Base-by-base conservation (phyloP, 2,113 vertebrate genomes). In the Stictonetta naevosa region DNA sequence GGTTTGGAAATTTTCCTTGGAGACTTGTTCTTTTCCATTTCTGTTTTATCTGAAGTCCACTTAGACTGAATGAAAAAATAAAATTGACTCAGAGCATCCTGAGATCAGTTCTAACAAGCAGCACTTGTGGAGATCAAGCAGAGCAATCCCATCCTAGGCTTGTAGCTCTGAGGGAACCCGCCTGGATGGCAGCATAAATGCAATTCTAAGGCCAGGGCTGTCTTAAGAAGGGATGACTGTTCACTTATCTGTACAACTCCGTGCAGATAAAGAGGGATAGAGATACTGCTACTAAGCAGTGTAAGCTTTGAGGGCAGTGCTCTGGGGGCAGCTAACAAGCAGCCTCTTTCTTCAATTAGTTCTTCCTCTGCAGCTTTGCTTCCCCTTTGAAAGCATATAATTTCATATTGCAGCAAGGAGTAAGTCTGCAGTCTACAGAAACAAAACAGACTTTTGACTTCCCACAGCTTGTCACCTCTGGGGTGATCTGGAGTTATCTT, bases 301-400 rank as follows among this genome's bases (percentile, higher is more conserved):
- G 21, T 11, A 73, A 85, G 9, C 13, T 83, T 67, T 88, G 63
- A 83, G 31, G n/a, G 52, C 52, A 46, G 42, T 59, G 48, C 68
- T 78, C 55, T 40, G 22, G 72, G 28, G 33, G 10, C 93, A 88
- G 73, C 28, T 80, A 85, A 92, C 3, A 6, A 83, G 44, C 68
- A 74, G 29, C 16, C 17, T 74, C 31, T 75, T 48, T 68, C 67
- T 83, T 83, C 92, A 87, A 34, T 86, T 74, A 74, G 46, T 64
- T 86, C 69, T 86, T 88, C 22, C 31, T 88, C 29, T 86, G 80
- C 80, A 81, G 88, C 28, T 93, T 90, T 92, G 63, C 50, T 90
- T 86, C 13, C 12, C n/a, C 21, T 92, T 69, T 69, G 68, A 88
- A 93, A 79, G 31, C 33, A 76, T 90, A 36, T 60, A 73, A 80